These are phyloP conservation scores for Parthenolecanium corni DNA, from an alignment of 2,888 invertebrate genomes.

Conservation along the genomic window DNA sequence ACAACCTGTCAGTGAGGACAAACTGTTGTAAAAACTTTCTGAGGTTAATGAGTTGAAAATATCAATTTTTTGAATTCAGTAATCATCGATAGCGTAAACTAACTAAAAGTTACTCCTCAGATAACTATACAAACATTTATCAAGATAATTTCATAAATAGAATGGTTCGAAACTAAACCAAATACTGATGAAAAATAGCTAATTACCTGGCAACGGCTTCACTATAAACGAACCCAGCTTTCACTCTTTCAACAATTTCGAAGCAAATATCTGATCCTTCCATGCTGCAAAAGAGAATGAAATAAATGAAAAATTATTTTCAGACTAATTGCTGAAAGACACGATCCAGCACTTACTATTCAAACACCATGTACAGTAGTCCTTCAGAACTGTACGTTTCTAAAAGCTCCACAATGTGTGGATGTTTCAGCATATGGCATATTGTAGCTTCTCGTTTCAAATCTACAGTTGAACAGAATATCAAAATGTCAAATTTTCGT, in stretches of 20 bases:
- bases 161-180: too few species aligned
- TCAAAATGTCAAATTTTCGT: too few species aligned
- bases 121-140: too few species aligned
- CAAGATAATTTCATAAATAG: too few species aligned
- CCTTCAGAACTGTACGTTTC: conserved; percentile 98
- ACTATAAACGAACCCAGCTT: conserved; percentile 96
- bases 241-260: conserved; percentile 91
- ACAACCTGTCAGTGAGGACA: too few species aligned
- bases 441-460: conserved; percentile 95
- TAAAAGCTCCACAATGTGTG: conserved; percentile 92
- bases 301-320: background rate
- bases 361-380: conserved; percentile 98
- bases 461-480: conserved; percentile 52
- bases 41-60: too few species aligned
- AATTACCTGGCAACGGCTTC: conserved; percentile 93
- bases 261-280: conserved; percentile 97
- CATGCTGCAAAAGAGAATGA: conserved; percentile 52
- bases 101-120: too few species aligned
- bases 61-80: too few species aligned
- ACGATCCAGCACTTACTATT: conserved; percentile 68
- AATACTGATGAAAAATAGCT: background rate
- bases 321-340: background rate
- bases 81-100: too few species aligned
- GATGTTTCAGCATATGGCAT: conserved; percentile 98
- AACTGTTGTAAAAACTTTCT: too few species aligned